These are phyloP conservation scores for Sternarchorhynchus goeldii DNA, from an alignment of 2,797 vertebrate species.

Conservation along the genomic window DNA sequence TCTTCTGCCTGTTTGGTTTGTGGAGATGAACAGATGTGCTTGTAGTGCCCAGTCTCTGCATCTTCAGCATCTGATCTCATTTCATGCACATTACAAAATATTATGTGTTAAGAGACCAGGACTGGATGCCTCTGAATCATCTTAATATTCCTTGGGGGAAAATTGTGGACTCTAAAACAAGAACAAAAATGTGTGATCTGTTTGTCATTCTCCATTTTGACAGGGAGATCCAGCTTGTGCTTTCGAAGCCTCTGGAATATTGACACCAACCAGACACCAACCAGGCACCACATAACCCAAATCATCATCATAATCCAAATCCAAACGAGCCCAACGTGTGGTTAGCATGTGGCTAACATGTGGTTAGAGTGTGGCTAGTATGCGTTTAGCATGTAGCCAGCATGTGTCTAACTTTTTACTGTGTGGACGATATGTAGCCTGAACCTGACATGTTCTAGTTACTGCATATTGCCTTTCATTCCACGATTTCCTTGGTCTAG, in stretches of 20 bases:
- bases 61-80: constrained; percentile 16
- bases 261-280: not conserved
- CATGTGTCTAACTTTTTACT: too few species aligned
- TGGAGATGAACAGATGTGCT: constrained; percentile 39
- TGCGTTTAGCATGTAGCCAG: too few species aligned
- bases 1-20: not conserved
- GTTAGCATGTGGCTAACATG: too few species aligned
- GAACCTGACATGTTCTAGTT: constrained; percentile 34
- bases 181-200: not conserved
- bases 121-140: not conserved
- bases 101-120: constrained; percentile 21
- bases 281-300: too few species aligned
- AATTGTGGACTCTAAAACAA: too few species aligned
- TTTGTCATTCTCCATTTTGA: not conserved
- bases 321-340: too few species aligned
- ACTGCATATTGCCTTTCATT: constrained; percentile 66
- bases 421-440: not conserved
- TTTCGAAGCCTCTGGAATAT: not conserved
- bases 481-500: too few species aligned
- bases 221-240: not conserved
- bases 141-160: too few species aligned
- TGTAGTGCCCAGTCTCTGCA: not conserved
- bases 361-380: too few species aligned
- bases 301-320: too few species aligned
- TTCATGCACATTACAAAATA: constrained; percentile 23